Conservation (phyloP, 1,140 invertebrate genomes). For the Medauroidea extradentata region DNA sequence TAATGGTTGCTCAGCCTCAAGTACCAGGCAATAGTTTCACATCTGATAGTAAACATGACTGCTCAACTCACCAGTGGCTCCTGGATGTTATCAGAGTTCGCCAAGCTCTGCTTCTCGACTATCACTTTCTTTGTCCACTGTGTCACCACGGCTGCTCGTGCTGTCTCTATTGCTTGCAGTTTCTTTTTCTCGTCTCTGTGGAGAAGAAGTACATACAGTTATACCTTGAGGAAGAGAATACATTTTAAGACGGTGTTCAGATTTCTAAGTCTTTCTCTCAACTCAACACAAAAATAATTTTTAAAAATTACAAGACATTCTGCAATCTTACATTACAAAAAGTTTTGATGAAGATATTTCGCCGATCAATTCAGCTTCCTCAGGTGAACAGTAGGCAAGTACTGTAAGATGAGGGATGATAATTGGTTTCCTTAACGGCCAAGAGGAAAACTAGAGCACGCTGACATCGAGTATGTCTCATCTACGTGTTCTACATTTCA, state of each 20-base stretch:
- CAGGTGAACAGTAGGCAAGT: neutral
- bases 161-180: constrained; percentile 69
- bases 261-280: neutral
- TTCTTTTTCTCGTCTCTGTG: constrained; percentile 69
- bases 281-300: neutral
- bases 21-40: too few species aligned
- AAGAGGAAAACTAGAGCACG: too few species aligned
- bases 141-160: constrained; percentile 67
- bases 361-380: neutral
- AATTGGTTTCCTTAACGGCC: too few species aligned
- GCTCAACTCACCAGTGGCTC: constrained; percentile 60
- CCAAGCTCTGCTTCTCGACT: constrained; percentile 68
- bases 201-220: too few species aligned
- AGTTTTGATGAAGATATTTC: neutral
- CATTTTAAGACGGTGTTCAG: neutral
- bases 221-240: neutral
- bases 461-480: too few species aligned
- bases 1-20: too few species aligned
- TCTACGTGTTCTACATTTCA: too few species aligned
- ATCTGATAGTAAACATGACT: too few species aligned
- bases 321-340: neutral
- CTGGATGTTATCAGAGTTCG: constrained; percentile 51
- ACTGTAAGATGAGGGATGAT: too few species aligned
- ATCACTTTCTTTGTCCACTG: constrained; percentile 87
- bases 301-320: neutral